Evolutionary conservation across 2,888 invertebrate genomes (phyloP), one percentile per base, ranked within the genome.

Genomic region (Penaeus monodon): DNA sequence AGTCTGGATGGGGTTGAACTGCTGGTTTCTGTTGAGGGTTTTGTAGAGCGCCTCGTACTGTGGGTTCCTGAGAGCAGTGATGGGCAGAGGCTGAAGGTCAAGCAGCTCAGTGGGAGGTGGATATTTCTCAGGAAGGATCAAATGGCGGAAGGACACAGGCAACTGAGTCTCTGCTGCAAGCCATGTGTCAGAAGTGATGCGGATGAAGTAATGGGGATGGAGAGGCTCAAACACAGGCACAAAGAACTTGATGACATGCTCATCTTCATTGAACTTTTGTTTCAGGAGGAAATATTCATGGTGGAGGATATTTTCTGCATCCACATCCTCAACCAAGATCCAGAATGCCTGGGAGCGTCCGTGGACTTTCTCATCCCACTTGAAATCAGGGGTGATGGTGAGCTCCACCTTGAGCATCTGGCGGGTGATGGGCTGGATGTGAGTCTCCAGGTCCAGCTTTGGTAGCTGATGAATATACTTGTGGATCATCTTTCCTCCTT

Each of bases 1-100:
- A 0, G 99, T 99, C 93, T 99, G 99, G 88, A 99, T 99, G 0
- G 99, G 98, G 93, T 99, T 99, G 92, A 99, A 99, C 92, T 98
- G 97, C 2, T 96, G 96, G 92, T 98, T 97, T 86, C 95, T 95
- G 20, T 97, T 96, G 33, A 89, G 82, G 20, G 82, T 85, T 1
- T 94, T 93, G 92, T 99, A 99, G 70, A 99, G 93, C 20, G 94
- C 93, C 92, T 99, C 98, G 91, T 96, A 99, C 88, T 95, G 95
- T 0, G 95, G 93, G 93, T 98, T 98, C 91, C 98, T 93, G 33
- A 99, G 93, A 0, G 99, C 99, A 0, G 98, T 97, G 70, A 97
- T 95, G 0, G 99, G 99, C 85, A 99, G 93, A 0, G 99, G 99
- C 92, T 99, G 99, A 68, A 99, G 94, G 93, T 99, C 99, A 84